Conservation (phyloP, 2,888 invertebrate species). For the Polyploca ridens region DNA sequence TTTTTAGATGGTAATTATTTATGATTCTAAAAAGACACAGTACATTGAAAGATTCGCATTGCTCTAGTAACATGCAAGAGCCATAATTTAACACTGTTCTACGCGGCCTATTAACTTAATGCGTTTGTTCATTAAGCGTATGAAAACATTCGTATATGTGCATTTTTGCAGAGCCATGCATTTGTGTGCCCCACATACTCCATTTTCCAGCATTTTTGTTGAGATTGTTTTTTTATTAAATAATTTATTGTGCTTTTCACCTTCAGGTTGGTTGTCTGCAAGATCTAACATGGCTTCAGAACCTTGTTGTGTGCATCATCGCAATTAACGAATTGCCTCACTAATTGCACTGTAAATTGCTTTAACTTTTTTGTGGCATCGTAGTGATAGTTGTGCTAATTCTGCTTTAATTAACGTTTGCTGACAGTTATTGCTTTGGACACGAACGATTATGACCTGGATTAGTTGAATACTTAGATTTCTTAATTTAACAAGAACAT, state of each 20-base stretch:
- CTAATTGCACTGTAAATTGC: slow-evolving; percentile 12
- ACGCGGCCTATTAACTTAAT: background rate
- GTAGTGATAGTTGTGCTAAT: slow-evolving; percentile 9
- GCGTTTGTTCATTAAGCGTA: background rate
- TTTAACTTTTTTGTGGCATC: slow-evolving; percentile 9
- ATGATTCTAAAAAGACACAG: background rate
- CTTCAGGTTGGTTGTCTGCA: slow-evolving; percentile 11
- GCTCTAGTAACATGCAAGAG: background rate
- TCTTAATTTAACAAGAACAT: background rate
- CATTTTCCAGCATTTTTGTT: background rate
- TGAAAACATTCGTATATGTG: background rate
- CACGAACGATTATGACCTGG: slow-evolving; percentile 9
- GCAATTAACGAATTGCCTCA: slow-evolving; percentile 3
- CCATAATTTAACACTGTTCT: background rate
- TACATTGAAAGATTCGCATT: background rate
- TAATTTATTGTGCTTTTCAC: slow-evolving; percentile 6
- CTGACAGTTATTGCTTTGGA: slow-evolving; percentile 6
- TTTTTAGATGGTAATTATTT: background rate
- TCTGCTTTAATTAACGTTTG: background rate
- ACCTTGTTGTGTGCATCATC: background rate
- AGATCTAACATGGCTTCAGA: slow-evolving; percentile 7
- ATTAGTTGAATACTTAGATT: background rate
- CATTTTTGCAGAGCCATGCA: background rate
- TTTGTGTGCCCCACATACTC: background rate
- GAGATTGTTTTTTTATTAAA: too few species aligned